These are phyloP conservation scores for Cyphomyrus plagiostoma DNA, from an alignment of 2,113 vertebrate species.

Conservation along the genomic window DNA sequence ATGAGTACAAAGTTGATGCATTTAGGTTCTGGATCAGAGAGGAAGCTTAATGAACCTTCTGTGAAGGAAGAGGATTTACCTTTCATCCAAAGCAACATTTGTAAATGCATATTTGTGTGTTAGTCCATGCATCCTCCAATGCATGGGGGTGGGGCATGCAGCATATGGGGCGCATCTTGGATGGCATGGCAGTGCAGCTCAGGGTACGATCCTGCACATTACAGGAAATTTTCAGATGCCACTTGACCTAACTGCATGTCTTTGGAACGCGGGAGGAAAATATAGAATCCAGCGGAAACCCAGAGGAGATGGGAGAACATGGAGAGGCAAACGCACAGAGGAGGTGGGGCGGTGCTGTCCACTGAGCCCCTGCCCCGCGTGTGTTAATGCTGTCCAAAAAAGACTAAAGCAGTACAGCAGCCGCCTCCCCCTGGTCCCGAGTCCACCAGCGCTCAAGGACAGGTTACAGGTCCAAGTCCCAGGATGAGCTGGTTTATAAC, in stretches of 20 bases:
- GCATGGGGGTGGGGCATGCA: background rate
- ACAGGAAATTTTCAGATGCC: background rate
- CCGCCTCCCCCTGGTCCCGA: background rate
- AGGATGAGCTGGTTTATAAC: background rate
- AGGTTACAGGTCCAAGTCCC: background rate
- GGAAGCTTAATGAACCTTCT: background rate
- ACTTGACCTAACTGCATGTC: background rate
- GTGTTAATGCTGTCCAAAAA: background rate
- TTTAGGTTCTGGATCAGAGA: background rate
- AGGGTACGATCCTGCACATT: background rate
- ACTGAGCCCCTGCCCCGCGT: background rate
- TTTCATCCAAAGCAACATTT: background rate
- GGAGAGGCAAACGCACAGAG: background rate
- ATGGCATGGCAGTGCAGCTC: background rate
- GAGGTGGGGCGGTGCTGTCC: background rate
- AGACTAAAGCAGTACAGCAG: background rate
- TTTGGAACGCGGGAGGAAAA: background rate
- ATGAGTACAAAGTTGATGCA: background rate
- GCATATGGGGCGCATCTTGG: background rate
- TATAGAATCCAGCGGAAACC: background rate
- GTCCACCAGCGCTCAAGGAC: background rate
- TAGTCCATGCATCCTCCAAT: too few species aligned
- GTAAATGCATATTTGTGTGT: background rate
- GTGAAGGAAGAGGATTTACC: background rate
- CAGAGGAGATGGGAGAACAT: background rate